A percentile compares a stretch with the other conserved stretches of the same genome.
phyloP scores from a whole-genome alignment of 2,113 vertebrate species.

The Barnardius zonarius region DNA sequence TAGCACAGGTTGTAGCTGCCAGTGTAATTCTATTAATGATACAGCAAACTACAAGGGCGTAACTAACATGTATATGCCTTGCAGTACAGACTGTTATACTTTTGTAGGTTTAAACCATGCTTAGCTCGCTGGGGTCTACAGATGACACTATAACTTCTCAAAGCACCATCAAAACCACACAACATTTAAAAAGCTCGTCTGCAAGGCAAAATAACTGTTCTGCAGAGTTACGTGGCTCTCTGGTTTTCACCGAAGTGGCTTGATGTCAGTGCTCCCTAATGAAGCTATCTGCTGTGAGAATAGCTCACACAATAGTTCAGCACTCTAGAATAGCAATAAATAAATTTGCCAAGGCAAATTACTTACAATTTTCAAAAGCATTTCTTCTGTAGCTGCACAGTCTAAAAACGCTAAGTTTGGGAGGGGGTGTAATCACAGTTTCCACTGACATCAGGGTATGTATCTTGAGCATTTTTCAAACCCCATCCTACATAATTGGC shows the following conservation, averaged over 20 bases:
- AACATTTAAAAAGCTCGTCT: not conserved
- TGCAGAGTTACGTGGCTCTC: not conserved
- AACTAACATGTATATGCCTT: not conserved
- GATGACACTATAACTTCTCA: not conserved
- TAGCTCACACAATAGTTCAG: not conserved
- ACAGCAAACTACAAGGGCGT: not conserved
- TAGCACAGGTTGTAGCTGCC: not conserved
- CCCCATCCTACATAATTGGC: not conserved
- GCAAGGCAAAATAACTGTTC: not conserved
- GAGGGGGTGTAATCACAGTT: not conserved
- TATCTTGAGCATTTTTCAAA: not conserved
- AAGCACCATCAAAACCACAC: not conserved
- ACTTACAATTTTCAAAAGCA: not conserved
- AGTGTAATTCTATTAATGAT: not conserved
- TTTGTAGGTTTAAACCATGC: not conserved
- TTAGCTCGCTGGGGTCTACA: not conserved
- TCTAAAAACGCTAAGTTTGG: not conserved
- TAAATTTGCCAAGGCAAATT: not conserved
- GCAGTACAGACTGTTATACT: not conserved
- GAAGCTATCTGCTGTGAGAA: not conserved
- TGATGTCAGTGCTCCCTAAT: not conserved
- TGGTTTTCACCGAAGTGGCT: not conserved
- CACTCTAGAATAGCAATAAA: not conserved
- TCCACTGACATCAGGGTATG: not conserved
- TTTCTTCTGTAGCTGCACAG: not conserved